Evolutionary conservation across 1,140 invertebrate species (phyloP).

Genomic region (Drosophila sturtevanti): DNA sequence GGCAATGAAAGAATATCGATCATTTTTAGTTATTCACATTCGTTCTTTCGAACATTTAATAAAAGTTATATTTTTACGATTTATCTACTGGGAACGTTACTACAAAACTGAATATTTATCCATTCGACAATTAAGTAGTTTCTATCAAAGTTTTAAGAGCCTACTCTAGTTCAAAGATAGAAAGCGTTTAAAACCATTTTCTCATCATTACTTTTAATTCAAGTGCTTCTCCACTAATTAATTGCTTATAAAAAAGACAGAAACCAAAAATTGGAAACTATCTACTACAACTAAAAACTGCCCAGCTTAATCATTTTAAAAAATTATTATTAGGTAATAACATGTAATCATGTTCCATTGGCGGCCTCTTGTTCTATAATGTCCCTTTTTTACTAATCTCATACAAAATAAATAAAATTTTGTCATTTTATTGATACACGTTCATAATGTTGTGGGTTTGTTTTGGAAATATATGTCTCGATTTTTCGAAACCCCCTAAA

Average conservation of each 20-base stretch:
- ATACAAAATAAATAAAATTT: no score
- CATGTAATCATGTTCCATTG: no score
- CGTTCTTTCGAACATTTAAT: conserved; percentile 7
- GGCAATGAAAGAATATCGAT: conserved; percentile 74
- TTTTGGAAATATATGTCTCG: conserved; percentile 40
- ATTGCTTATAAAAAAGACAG: no score
- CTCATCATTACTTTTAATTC: conserved; percentile 23
- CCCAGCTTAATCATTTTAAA: no score
- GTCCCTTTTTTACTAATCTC: no score
- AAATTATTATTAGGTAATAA: no score
- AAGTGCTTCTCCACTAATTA: no score
- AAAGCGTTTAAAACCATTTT: conserved; percentile 25
- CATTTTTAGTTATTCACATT: conserved; percentile 30
- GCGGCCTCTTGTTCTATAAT: no score
- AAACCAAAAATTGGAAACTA: no score
- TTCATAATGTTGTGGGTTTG: conserved; percentile 28
- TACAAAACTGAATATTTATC: neutral
- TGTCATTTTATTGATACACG: conserved; percentile 38
- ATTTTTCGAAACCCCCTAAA: conserved; percentile 36
- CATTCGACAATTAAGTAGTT: neutral
- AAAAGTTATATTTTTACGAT: neutral
- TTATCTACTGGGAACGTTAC: neutral
- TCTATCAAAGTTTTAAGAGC: conserved; percentile 1
- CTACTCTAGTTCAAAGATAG: conserved; percentile 14
- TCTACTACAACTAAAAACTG: no score